Evolutionary conservation across 2,888 invertebrate species (phyloP).

Genomic region (Spilarctia lutea): DNA sequence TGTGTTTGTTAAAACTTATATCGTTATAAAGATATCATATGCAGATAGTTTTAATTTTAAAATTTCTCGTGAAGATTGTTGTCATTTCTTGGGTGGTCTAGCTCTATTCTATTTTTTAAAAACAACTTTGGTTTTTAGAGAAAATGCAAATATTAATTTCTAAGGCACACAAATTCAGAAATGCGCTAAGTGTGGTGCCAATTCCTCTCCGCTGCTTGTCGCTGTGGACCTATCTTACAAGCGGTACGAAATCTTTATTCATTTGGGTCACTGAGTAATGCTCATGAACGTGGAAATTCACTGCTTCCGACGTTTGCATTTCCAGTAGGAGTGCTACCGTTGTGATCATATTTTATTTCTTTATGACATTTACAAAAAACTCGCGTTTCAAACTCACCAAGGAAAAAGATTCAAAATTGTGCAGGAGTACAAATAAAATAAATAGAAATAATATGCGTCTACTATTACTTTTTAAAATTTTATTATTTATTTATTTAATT

Average conservation of each 20-base stretch:
- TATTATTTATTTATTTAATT: too few relatives aligned
- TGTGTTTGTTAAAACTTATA: background rate
- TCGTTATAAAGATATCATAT: too few relatives aligned
- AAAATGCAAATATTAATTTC: background rate
- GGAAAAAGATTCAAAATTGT: background rate
- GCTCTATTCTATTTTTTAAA: too few relatives aligned
- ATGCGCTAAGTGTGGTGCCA: background rate
- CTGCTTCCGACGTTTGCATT: constrained; percentile 2
- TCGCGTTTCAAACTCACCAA: background rate
- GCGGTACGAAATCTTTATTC: background rate
- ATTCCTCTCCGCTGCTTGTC: background rate
- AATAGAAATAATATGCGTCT: background rate
- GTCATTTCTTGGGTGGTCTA: too few relatives aligned
- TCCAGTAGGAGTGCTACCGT: background rate
- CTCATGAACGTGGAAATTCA: constrained; percentile 5
- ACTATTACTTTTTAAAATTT: too few relatives aligned
- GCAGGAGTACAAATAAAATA: background rate
- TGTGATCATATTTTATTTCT: background rate
- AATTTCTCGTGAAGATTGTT: too few relatives aligned
- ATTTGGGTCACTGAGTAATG: constrained; percentile 6
- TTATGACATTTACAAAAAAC: background rate
- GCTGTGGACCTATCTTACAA: background rate
- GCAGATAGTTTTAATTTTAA: background rate
- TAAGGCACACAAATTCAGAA: background rate
- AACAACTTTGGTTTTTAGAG: background rate